Evolutionary conservation across 2,113 vertebrate genomes (phyloP), one percentile per base, ranked within the genome.

Genomic region (Thunnus thynnus): DNA sequence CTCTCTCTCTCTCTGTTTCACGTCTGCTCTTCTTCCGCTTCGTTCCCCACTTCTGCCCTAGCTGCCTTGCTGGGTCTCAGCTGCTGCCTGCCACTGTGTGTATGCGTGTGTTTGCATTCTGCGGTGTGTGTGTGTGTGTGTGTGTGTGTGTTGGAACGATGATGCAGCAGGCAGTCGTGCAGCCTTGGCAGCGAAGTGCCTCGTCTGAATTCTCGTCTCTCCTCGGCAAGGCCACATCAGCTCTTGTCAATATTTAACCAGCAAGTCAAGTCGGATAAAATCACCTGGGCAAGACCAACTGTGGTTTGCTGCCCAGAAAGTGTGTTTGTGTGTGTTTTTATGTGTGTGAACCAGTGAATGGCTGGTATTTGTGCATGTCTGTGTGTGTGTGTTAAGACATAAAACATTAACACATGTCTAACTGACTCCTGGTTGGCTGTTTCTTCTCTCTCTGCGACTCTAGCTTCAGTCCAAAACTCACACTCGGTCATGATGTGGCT

Each of bases 171-270:
- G 61, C 75, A 79, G 72, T 32, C 22, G 63, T 80, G 80, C 72
- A 92, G 84, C 85, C 32, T 83, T 66, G 78, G 67, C 88, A 86
- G 76, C 27, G 25, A 83, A 90, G 77, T 71, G 87, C 81, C 72
- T 84, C 30, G 47, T 81, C 82, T 89, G 82, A 81, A 62, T 82
- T 58, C 72, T 74, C 13, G 20, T 72, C 61, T 80, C 62, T 82
- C 52, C 73, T 84, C 76, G 69, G 83, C 11, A 1, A 13, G 91
- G 81, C 82, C 17, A 22, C 83, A 75, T 83, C 86, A 86, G 75
- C 87, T 90, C 91, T 94, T 92, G 94, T 96, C 95, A 96, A 96
- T 96, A 96, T 96, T 97, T 96, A 96, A 97, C 93, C 90, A 94
- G 86, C 88, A 75, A 94, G 93, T 95, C 94, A 89, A 91, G 87